These are phyloP conservation scores for Peromyscus californicus DNA, from an alignment of 2,113 vertebrate genomes.

Conservation along the genomic window DNA sequence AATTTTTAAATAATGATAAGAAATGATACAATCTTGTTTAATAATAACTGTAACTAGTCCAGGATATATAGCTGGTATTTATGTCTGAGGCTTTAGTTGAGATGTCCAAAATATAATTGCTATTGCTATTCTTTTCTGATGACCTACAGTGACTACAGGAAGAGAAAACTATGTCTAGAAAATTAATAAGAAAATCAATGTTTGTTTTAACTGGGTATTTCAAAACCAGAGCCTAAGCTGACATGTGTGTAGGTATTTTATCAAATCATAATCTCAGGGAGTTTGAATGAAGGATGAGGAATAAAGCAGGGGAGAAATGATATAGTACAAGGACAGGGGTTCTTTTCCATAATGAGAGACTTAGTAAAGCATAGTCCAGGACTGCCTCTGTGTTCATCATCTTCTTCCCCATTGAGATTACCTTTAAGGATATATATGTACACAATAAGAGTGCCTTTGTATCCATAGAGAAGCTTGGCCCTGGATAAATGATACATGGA, in stretches of 20 bases:
- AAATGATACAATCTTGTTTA: not conserved
- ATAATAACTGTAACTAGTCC: not conserved
- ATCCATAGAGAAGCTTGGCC: not conserved
- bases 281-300: not conserved
- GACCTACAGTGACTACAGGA: not conserved
- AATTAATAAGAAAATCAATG: not conserved
- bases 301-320: not conserved
- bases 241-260: not conserved
- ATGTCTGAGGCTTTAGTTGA: not conserved
- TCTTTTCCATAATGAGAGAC: not conserved
- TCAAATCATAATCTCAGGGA: not conserved
- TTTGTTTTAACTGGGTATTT: not conserved
- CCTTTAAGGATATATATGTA: not conserved
- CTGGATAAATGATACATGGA: not conserved
- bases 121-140: not conserved
- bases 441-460: not conserved
- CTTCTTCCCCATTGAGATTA: not conserved
- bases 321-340: not conserved
- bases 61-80: not conserved
- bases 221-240: not conserved
- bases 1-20: not conserved
- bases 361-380: not conserved
- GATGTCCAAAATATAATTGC: not conserved
- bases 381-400: not conserved
- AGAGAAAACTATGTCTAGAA: not conserved